Evolutionary conservation across 2,113 vertebrate genomes (phyloP).

Genomic region (Acanthisitta chloris): DNA sequence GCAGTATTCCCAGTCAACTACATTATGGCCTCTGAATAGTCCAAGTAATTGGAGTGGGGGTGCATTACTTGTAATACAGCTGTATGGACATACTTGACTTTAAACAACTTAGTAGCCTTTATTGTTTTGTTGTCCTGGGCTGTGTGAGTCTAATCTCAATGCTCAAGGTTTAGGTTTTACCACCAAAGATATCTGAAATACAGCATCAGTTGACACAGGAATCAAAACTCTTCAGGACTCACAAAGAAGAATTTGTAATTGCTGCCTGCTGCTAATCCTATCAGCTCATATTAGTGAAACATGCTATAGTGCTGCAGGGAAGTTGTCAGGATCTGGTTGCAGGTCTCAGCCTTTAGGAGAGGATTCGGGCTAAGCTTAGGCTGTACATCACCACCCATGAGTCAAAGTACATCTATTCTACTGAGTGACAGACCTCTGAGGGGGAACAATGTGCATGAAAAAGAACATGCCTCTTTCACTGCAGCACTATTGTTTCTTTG

Average conservation of each 20-base stretch:
- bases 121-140: background rate
- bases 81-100: background rate
- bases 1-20: background rate
- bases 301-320: slow-evolving; percentile 43
- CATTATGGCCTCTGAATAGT: background rate
- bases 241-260: slow-evolving; percentile 73
- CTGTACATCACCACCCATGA: slow-evolving; percentile 71
- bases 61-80: background rate
- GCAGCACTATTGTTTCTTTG: slow-evolving; percentile 57
- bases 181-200: slow-evolving; percentile 55
- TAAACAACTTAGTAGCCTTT: background rate
- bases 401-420: slow-evolving; percentile 72
- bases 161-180: background rate
- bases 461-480: slow-evolving; percentile 68
- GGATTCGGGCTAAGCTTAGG: slow-evolving; percentile 70
- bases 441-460: slow-evolving; percentile 59
- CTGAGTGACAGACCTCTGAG: slow-evolving; percentile 70
- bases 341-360: slow-evolving; percentile 64
- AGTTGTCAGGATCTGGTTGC: slow-evolving; percentile 61
- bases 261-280: slow-evolving; percentile 68
- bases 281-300: slow-evolving; percentile 59
- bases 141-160: background rate
- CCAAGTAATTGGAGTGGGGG: background rate
- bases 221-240: slow-evolving; percentile 53
- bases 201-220: slow-evolving; percentile 53